A percentile compares a stretch with the other conserved stretches of the same genome.
These are phyloP conservation scores for Hyles lineata DNA, from an alignment of 2,888 invertebrate species.

Conservation along the genomic window DNA sequence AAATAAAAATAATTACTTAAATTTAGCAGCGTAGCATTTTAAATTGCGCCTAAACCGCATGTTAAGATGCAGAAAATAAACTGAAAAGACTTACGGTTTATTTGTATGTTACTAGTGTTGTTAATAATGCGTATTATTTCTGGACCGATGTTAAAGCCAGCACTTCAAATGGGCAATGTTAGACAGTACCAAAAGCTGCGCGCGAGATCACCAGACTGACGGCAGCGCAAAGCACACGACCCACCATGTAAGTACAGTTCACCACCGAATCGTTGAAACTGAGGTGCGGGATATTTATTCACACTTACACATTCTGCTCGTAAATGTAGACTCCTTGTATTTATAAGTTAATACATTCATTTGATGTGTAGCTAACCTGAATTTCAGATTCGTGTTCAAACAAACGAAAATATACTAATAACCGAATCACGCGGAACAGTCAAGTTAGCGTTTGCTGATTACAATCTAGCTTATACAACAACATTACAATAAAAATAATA, in stretches of 20 bases:
- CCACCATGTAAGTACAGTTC: slow-evolving; percentile 28
- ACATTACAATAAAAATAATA: too few species aligned
- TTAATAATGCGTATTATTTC: background rate
- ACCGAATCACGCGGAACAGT: background rate
- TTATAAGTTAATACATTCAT: background rate
- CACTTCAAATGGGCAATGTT: background rate
- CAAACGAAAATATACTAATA: background rate
- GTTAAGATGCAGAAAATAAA: background rate
- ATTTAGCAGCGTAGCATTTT: background rate
- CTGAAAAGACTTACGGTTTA: slow-evolving; percentile 18
- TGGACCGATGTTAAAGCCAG: background rate
- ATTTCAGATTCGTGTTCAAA: slow-evolving; percentile 3
- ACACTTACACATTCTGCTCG: background rate
- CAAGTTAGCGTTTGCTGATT: background rate
- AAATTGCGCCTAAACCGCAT: background rate
- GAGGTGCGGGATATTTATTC: slow-evolving; percentile 25
- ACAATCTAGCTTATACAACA: too few species aligned
- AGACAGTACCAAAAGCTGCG: slow-evolving; percentile 39
- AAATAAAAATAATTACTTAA: too few species aligned
- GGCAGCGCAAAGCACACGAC: slow-evolving; percentile 39
- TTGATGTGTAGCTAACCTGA: background rate
- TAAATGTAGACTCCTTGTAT: background rate
- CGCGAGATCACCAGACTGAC: slow-evolving; percentile 50
- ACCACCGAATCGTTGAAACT: slow-evolving; percentile 33
- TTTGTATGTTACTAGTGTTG: background rate